A percentile compares a stretch with the other conserved stretches of the same genome.
These are phyloP conservation scores for Cloeon dipterum DNA, from an alignment of 2,888 invertebrate genomes.

Conservation along the genomic window DNA sequence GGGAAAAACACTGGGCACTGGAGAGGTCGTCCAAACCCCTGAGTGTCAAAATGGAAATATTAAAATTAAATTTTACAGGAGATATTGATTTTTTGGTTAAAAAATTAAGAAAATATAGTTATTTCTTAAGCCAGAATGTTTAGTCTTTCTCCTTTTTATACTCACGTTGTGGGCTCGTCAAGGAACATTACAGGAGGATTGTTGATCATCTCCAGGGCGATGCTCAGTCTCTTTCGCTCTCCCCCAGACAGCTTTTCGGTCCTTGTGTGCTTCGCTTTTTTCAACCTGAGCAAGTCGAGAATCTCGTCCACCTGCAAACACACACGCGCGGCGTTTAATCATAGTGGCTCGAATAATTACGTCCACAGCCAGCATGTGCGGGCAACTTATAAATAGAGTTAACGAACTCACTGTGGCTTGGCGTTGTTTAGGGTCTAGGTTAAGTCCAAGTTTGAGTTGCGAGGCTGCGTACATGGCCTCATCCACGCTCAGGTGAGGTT, in stretches of 20 bases:
- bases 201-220: constrained; percentile 78
- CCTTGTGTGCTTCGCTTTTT: constrained; percentile 44
- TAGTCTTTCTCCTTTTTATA: too few species aligned
- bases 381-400: neutral
- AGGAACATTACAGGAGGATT: constrained; percentile 89
- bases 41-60: constrained; percentile 15
- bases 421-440: constrained; percentile 36
- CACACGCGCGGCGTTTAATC: constrained; percentile 4
- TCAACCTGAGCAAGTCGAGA: constrained; percentile 52
- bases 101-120: too few species aligned
- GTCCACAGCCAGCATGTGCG: too few species aligned
- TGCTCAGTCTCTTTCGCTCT: constrained; percentile 77
- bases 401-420: constrained; percentile 35
- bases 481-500: constrained; percentile 64
- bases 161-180: constrained; percentile 92
- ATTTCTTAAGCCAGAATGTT: too few species aligned
- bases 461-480: constrained; percentile 81
- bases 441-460: constrained; percentile 60
- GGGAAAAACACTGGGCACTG: constrained; percentile 64
- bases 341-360: neutral
- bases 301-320: constrained; percentile 61
- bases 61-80: constrained; percentile 1
- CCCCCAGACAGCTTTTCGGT: constrained; percentile 68
- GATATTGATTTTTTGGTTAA: too few species aligned
- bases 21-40: constrained; percentile 84